phyloP scores from a whole-genome alignment of 53 echinoderm and acorn worm species.

The Paracentrotus lividus region DNA sequence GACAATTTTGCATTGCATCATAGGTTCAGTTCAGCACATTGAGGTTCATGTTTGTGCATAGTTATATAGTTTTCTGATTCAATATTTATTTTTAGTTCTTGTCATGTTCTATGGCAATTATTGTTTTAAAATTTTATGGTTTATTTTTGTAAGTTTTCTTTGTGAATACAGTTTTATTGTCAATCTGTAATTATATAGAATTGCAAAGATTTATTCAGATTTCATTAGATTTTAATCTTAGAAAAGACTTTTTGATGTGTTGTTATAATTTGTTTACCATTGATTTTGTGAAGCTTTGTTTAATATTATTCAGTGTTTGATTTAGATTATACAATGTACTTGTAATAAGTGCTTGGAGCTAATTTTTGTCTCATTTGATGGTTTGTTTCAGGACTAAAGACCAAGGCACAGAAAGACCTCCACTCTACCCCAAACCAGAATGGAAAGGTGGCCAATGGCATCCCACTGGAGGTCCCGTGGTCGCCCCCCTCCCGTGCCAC shows the following conservation, averaged over 20 bases:
- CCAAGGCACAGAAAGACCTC: constrained; percentile 68
- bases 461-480: constrained; percentile 65
- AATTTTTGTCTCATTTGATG: constrained; percentile 16
- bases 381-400: constrained; percentile 45
- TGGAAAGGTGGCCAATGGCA: constrained; percentile 63
- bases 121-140: not conserved
- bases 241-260: not conserved
- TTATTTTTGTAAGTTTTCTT: not conserved
- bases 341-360: not conserved
- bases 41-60: constrained; percentile 37
- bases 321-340: not conserved
- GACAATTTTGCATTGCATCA: constrained; percentile 28
- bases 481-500: constrained; percentile 74
- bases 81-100: not conserved
- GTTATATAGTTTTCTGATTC: not conserved
- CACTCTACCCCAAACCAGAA: constrained; percentile 62
- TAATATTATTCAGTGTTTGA: not conserved
- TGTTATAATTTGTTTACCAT: not conserved
- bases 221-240: not conserved
- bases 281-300: not conserved
- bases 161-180: not conserved
- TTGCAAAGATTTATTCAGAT: not conserved
- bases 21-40: constrained; percentile 5
- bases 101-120: not conserved
- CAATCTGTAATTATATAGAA: not conserved